A percentile compares a stretch with the other conserved stretches of the same genome.
Evolutionary conservation across 2,888 invertebrate species (phyloP).

Genomic region (Andrena minutula): DNA sequence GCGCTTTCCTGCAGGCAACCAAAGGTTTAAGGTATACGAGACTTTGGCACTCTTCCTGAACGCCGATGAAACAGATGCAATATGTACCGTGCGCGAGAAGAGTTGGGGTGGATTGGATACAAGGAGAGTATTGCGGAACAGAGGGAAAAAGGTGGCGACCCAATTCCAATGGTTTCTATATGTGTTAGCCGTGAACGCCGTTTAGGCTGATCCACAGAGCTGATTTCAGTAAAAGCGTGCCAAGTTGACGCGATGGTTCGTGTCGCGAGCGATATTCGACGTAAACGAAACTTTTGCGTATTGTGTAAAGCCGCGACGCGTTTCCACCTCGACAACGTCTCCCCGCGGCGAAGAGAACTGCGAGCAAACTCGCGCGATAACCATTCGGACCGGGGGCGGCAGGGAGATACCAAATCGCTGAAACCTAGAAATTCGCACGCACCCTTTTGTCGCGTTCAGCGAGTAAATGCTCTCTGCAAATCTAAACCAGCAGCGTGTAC

Average conservation of each 20-base stretch:
- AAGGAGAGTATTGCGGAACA: slow-evolving; percentile 48
- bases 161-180: slow-evolving; percentile 67
- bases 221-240: slow-evolving; percentile 57
- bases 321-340: not conserved
- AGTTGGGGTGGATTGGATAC: slow-evolving; percentile 56
- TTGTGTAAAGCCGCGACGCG: slow-evolving; percentile 14
- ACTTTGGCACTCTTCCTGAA: slow-evolving; percentile 66
- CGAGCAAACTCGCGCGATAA: not conserved
- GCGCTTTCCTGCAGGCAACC: slow-evolving; percentile 18
- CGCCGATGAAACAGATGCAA: slow-evolving; percentile 71
- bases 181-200: slow-evolving; percentile 47
- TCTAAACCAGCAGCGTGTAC: not conserved
- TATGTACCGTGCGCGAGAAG: slow-evolving; percentile 52
- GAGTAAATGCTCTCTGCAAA: not conserved
- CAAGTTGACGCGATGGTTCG: slow-evolving; percentile 32
- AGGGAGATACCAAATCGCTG: not conserved
- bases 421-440: not conserved
- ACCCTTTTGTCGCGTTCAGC: not conserved
- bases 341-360: not conserved
- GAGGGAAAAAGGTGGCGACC: slow-evolving; percentile 64
- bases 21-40: slow-evolving; percentile 25
- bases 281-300: slow-evolving; percentile 15
- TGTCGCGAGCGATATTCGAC: slow-evolving; percentile 8
- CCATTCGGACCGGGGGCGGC: not conserved
- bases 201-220: slow-evolving; percentile 53